Evolutionary conservation across 1,140 invertebrate genomes (phyloP).

Genomic region (Carposina sasakii): DNA sequence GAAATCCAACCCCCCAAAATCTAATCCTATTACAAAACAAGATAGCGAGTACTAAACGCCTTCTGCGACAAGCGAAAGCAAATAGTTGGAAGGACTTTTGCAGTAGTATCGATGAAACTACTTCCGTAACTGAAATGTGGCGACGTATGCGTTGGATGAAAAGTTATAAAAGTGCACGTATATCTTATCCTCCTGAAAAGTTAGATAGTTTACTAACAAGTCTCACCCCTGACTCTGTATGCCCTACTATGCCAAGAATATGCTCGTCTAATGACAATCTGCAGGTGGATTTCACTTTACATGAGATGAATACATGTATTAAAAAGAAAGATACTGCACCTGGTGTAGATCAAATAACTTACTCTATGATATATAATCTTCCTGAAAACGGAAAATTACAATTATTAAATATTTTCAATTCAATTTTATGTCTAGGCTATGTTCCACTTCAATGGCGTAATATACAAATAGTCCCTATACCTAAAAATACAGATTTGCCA

Average conservation of each 20-base stretch:
- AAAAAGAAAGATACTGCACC: conserved; percentile 28
- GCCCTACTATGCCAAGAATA: too few relatives aligned
- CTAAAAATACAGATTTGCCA: not conserved
- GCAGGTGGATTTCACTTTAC: conserved; percentile 13
- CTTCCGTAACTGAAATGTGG: conserved; percentile 15
- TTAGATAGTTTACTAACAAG: too few relatives aligned
- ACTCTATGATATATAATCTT: conserved; percentile 30
- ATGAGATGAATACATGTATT: conserved; percentile 22
- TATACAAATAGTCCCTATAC: conserved; percentile 14
- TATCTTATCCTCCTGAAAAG: too few relatives aligned
- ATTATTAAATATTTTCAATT: conserved; percentile 18
- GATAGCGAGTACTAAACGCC: too few relatives aligned
- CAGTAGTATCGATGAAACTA: conserved; percentile 11
- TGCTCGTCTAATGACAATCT: conserved; percentile 3
- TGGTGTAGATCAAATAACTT: conserved; percentile 26
- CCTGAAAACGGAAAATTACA: conserved; percentile 11
- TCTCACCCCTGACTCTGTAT: too few relatives aligned
- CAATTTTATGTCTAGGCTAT: conserved; percentile 2
- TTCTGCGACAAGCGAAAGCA: too few relatives aligned
- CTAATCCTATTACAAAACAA: too few relatives aligned
- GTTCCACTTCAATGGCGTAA: conserved; percentile 18
- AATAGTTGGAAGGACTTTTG: conserved; percentile 19
- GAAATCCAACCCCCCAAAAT: not conserved
- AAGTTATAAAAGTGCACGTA: too few relatives aligned
- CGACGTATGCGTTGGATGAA: conserved; percentile 16